Evolutionary conservation across 2,113 vertebrate genomes (phyloP).

Genomic region (Lophura nycthemera): DNA sequence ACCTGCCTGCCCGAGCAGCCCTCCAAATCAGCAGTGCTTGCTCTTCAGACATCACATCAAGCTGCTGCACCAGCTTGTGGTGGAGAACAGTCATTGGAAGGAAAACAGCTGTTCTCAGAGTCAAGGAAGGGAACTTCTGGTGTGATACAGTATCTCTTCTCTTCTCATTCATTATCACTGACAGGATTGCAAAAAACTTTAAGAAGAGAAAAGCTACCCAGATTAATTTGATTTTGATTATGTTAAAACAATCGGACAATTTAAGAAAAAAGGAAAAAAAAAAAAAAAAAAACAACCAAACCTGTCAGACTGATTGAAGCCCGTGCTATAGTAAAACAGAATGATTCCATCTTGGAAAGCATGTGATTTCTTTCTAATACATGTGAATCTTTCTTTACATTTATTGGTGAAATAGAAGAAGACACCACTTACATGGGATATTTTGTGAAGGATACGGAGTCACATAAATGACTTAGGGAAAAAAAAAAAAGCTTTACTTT

Average conservation of each 20-base stretch:
- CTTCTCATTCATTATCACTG: not conserved
- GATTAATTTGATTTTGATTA: slow-evolving; percentile 52
- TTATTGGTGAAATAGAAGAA: no score
- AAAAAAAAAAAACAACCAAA: not conserved
- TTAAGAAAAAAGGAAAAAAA: not conserved
- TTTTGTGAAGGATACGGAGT: slow-evolving; percentile 18
- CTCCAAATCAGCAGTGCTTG: accelerated
- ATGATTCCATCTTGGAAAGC: slow-evolving; percentile 7
- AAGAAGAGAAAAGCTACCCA: not conserved
- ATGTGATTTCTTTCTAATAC: not conserved
- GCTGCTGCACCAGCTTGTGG: not conserved
- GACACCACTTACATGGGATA: slow-evolving; percentile 5
- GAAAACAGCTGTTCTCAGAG: not conserved
- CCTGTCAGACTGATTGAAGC: slow-evolving; percentile 12
- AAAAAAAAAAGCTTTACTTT: slow-evolving; percentile 66
- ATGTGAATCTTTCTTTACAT: not conserved
- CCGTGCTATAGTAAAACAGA: not conserved
- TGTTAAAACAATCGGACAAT: not conserved
- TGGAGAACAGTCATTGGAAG: not conserved
- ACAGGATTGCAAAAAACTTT: not conserved
- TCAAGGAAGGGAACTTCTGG: not conserved
- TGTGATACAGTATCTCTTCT: no score
- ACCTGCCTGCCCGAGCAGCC: not conserved
- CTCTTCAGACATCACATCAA: not conserved
- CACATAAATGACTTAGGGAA: slow-evolving; percentile 69